Percentiles rank a stretch among this genome's conserved stretches.
phyloP scores from a whole-genome alignment of 1,140 invertebrate genomes.

The Epicauta chinensis region DNA sequence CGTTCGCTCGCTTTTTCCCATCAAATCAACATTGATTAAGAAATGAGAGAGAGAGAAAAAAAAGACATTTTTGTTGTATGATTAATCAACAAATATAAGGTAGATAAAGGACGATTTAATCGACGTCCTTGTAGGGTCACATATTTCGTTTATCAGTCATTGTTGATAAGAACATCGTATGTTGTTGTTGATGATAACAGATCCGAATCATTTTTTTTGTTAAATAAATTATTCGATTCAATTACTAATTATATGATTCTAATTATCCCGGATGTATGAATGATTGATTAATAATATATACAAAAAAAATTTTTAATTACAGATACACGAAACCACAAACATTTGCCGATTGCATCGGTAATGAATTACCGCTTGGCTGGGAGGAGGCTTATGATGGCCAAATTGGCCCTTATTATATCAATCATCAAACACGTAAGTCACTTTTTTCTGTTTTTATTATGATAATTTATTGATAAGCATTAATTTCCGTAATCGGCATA shows the following conservation, averaged over 20 bases:
- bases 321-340: slow-evolving; percentile 94
- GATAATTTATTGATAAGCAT: too few relatives aligned
- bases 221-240: too few relatives aligned
- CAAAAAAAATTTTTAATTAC: slow-evolving; percentile 41
- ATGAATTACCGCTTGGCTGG: slow-evolving; percentile 95
- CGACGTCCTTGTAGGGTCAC: slow-evolving; percentile 9
- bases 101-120: too few relatives aligned
- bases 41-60: too few relatives aligned
- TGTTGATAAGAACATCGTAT: slow-evolving; percentile 3
- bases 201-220: slow-evolving; percentile 1
- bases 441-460: slow-evolving; percentile 5
- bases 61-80: too few relatives aligned
- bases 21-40: too few relatives aligned
- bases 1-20: too few relatives aligned
- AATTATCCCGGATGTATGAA: too few relatives aligned
- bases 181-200: neutral
- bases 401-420: slow-evolving; percentile 93
- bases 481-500: too few relatives aligned
- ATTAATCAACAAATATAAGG: too few relatives aligned
- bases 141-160: slow-evolving; percentile 6
- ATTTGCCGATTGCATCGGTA: slow-evolving; percentile 95
- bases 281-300: too few relatives aligned
- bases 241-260: too few relatives aligned
- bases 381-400: slow-evolving; percentile 90
- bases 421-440: slow-evolving; percentile 93